Evolutionary conservation across 2,797 vertebrate genomes (phyloP).

Genomic region (Enteromius paludinosus): DNA sequence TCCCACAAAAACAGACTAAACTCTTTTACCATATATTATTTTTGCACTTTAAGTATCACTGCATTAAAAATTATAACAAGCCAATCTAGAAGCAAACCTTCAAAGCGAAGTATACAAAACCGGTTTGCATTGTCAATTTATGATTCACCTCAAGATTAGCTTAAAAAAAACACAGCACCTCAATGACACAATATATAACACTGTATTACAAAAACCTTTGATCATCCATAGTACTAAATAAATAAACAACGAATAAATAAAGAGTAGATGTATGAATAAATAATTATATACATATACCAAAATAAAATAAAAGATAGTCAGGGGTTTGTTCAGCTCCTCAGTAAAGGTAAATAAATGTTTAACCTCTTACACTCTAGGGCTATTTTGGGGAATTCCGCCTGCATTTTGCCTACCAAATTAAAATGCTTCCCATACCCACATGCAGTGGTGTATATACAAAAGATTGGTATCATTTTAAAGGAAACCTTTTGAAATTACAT

Average conservation of each 20-base stretch:
- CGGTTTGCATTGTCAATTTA: not conserved
- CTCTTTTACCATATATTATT: not conserved
- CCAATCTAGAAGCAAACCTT: not conserved
- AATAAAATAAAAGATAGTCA: not conserved
- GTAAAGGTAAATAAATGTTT: not conserved
- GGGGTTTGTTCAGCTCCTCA: not conserved
- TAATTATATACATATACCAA: not conserved
- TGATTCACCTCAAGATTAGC: not conserved
- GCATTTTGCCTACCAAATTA: too few relatives aligned
- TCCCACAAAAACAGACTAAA: not conserved
- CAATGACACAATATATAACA: too few relatives aligned
- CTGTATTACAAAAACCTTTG: not conserved
- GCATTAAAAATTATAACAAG: not conserved
- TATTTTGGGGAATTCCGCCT: too few relatives aligned
- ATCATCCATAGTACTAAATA: not conserved
- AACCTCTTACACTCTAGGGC: too few relatives aligned
- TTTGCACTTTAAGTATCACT: not conserved
- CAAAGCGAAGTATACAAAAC: not conserved
- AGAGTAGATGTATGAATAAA: not conserved
- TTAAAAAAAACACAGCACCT: not conserved
- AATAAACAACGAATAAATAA: not conserved
- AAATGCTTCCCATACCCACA: too few relatives aligned
- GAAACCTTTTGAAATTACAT: too few relatives aligned
- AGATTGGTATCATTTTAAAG: too few relatives aligned
- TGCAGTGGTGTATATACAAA: too few relatives aligned